Evolutionary conservation across 2,113 vertebrate species (phyloP), one percentile per base, ranked within the genome.

Genomic region (Ondatra zibethicus): DNA sequence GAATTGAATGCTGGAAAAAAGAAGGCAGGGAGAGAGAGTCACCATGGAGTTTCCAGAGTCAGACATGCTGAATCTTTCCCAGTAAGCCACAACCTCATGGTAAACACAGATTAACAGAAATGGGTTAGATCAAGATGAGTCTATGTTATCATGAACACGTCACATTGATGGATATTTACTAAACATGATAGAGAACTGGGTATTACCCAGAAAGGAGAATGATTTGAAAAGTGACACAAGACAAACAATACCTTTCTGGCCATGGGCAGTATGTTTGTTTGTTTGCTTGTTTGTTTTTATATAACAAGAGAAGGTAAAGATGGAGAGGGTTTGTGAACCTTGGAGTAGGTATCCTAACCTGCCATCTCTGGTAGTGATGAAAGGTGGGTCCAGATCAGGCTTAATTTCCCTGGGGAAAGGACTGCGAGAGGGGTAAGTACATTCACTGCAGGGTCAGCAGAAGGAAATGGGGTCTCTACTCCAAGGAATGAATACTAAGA

Each of bases 311-410:
- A 55, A 3, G 50, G 6, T 10, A 81, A n/a, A 29, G 4, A 55
- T 78, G 76, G 16, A 52, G 76, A 47, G 45, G 45, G 4, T 52
- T 33, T 52, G 16, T 50, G 47, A 5, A 36, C 3, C 9, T 17
- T 45, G 9, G 4, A 55, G 33, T 31, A 21, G 77, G 1, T 36
- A 55, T 55, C 11, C 8, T 80, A 55, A 55, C 77, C 17, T 7
- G 7, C 6, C 13, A 33, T 5, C 45, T 52, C 33, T 36, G 16
- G 7, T 12, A 81, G 50, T 19, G 47, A 12, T 33, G 19, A 77
- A 81, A n/a, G 19, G 7, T 31, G 36, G 9, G 50, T 7, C 0
- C 19, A 66, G 17, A 16, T 2, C 0, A 29, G 21, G 47, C 11
- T 86, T 50, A 23, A 4, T 27, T 76, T 81, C n/a, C 7, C 13